Percentiles rank a stretch among this genome's conserved stretches.
These are phyloP conservation scores for Grammomys dolichurus DNA, from an alignment of 2,113 vertebrate genomes.

Conservation along the genomic window DNA sequence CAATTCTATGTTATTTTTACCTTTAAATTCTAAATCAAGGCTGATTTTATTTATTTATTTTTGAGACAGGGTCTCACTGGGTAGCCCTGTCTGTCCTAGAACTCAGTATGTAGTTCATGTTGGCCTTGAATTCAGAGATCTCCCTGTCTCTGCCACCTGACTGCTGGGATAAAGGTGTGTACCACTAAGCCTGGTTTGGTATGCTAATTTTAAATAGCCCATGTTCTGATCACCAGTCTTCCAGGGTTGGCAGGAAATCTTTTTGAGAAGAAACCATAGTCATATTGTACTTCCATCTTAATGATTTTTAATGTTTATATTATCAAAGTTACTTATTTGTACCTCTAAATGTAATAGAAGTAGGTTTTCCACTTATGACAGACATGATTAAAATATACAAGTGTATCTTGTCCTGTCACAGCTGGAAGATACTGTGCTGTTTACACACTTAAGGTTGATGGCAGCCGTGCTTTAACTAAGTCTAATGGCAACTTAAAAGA, in stretches of 20 bases:
- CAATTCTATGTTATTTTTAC: slow-evolving; percentile 46
- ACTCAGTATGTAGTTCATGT: neutral
- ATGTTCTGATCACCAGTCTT: neutral
- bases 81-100: neutral
- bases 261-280: slow-evolving; percentile 40
- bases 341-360: neutral
- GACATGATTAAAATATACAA: neutral
- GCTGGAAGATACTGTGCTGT: neutral
- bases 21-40: slow-evolving; percentile 48
- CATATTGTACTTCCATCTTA: neutral
- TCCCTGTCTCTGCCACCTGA: neutral
- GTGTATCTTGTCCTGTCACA: neutral
- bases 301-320: neutral
- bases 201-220: neutral
- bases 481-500: no score
- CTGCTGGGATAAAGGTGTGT: neutral
- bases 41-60: neutral
- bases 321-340: slow-evolving; percentile 24
- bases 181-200: neutral
- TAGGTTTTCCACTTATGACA: neutral
- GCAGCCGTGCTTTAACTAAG: no score
- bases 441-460: neutral
- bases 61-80: neutral
- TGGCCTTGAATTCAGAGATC: neutral
- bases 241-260: neutral